Base-by-base conservation (phyloP, 2,888 invertebrate genomes). In the Drosophila longiperda region DNA sequence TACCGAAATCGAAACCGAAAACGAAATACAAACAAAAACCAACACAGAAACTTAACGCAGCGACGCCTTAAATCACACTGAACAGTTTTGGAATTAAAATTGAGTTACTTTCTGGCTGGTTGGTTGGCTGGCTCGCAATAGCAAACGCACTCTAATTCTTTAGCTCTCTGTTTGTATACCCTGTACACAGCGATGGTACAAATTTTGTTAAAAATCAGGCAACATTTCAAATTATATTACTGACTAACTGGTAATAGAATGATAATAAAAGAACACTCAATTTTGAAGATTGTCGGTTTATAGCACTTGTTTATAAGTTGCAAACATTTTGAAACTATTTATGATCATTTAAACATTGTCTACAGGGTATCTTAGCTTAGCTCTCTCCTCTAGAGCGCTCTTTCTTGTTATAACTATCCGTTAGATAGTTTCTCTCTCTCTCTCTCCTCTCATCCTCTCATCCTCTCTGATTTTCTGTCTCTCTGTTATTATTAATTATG, bases 401-500 rank as follows among this genome's bases (percentile, higher is more conserved):
- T 59, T 50, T 65, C 48, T 55, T 23, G 11, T n/a, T 48, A 42
- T 61, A 23, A 38, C 48, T 58, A 29, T 23, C 26, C 40, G 36
- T 72, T 66, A 57, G 20, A 26, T 33, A 17, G 29, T 32, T 48
- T 17, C 26, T 55, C 40, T 48, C 70, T 59, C 66, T 65, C 58
- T 74, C 3, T 49, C 15, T 17, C 7, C 5, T 36, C 36, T 5
- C 15, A 7, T 17, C 7, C 5, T 36, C 36, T 5, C 15, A 7
- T 15, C 7, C 36, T 36, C 36, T 15, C 0, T 12, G 12, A 0
- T 8, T 23, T 15, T 15, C 15, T 45, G 4, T 15, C 23, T 60
- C 72, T 66, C 64, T 81, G 63, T 73, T 83, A 80, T 86, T 80
- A 83, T 58, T 78, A 75, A 85, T 85, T 83, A 89, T 81, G 70